Evolutionary conservation across 2,888 invertebrate species (phyloP).

Genomic region (Drosophila monieri): DNA sequence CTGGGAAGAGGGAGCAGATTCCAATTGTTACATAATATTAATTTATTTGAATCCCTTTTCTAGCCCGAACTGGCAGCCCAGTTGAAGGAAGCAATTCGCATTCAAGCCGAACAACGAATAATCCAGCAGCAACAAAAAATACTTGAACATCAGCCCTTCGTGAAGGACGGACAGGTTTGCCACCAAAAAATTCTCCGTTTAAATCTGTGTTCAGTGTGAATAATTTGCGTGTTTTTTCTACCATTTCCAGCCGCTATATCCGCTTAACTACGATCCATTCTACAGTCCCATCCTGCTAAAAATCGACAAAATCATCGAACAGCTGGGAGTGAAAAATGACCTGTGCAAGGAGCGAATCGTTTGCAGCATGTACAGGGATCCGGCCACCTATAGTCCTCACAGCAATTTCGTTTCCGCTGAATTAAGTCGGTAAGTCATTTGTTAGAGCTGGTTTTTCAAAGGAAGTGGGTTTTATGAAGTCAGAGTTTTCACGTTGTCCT

Average conservation of each 20-base stretch:
- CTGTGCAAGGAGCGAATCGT: constrained; percentile 91
- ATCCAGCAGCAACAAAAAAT: constrained; percentile 87
- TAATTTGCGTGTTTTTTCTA: constrained; percentile 12
- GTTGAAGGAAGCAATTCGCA: constrained; percentile 85
- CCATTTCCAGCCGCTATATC: constrained; percentile 80
- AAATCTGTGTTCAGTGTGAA: constrained; percentile 13
- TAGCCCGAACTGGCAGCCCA: constrained; percentile 84
- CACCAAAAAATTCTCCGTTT: neutral
- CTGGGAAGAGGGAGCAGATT: too few species aligned
- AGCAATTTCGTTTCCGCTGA: constrained; percentile 94
- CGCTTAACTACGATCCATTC: constrained; percentile 86
- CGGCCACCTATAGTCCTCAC: constrained; percentile 91
- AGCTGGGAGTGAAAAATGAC: constrained; percentile 89
- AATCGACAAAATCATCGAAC: constrained; percentile 89
- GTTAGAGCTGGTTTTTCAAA: neutral
- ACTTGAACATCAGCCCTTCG: constrained; percentile 84
- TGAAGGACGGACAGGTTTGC: constrained; percentile 82
- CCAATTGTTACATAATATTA: neutral
- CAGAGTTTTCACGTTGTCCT: too few species aligned
- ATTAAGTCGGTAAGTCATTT: constrained; percentile 90
- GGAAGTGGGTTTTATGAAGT: neutral
- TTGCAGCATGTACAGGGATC: constrained; percentile 93
- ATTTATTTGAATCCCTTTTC: neutral
- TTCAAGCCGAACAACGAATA: constrained; percentile 86
- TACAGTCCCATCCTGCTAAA: constrained; percentile 92